Evolutionary conservation across 92 coral and sea anemone species (phyloP), one percentile per base, ranked within the genome.

Genomic region (Zoanthus sociatus): DNA sequence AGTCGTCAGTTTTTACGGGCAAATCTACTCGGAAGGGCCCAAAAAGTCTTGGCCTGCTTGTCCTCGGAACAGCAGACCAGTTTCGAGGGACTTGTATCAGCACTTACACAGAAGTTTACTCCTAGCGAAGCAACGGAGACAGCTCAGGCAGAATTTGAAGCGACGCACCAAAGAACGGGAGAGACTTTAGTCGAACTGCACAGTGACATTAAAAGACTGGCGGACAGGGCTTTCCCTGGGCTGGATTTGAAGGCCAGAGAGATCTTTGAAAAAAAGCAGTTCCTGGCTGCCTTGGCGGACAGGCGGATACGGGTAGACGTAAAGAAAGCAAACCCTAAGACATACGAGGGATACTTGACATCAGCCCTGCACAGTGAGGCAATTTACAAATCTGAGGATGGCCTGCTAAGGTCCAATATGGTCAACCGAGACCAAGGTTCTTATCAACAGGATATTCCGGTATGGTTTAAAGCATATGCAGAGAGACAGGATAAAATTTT

Each of bases 191-290:
- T 73, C 20, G 54, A 73, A 32, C 55, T 73, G 21, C 78, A 73
- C 78, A 73, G 78, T 11, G 78, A 73, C 20, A 15, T 73, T 26
- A 13, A 55, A 15, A 44, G 78, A 18, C 56, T 73, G 4, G 56
- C 78, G 26, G 78, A 44, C 12, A 31, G 78, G 55, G 78, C 56
- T 37, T 73, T 73, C 26, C 78, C 78, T 7, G 58, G 32, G 17
- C 20, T 73, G 53, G 78, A 73, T 15, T 45, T 45, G 30, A 73
- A 73, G 13, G 78, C 78, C 21, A 73, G 78, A 51, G 58, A 73
- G 26, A 73, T 44, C 16, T 73, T 73, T 73, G 78, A 73, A 15
- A 73, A 73, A 18, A 73, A 73, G 32, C 78, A 74, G 60, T 74
- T 74, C 51, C 78, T 74, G 58, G 60, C 60, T 10, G 61, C 78